phyloP scores from a whole-genome alignment of 2,797 vertebrate genomes.

The Todus mexicanus region DNA sequence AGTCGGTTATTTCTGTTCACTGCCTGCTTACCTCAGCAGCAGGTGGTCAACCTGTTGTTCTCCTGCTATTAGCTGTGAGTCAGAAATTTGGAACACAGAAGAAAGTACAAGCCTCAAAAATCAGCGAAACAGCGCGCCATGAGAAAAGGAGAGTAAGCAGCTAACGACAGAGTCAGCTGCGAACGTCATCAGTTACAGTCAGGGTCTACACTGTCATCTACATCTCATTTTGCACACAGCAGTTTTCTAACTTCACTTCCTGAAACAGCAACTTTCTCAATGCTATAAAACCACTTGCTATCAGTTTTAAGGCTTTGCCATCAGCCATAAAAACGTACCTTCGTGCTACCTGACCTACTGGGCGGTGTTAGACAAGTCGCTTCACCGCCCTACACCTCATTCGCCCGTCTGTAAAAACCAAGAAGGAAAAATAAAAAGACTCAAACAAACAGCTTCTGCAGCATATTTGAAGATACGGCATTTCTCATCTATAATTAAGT shows the following conservation, averaged over 20 bases:
- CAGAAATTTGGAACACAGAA: not conserved
- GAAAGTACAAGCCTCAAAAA: not conserved
- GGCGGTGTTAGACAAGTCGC: not conserved
- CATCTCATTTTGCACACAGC: not conserved
- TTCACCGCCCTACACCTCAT: not conserved
- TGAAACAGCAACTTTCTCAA: not conserved
- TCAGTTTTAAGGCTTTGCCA: not conserved
- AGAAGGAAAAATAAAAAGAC: not conserved
- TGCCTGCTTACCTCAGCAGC: not conserved
- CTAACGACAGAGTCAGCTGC: not conserved
- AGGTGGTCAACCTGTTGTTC: not conserved
- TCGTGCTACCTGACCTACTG: not conserved
- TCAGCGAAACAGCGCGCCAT: not conserved
- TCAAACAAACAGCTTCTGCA: not conserved
- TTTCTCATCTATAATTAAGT: not conserved
- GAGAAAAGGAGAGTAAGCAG: not conserved
- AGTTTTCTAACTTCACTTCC: not conserved
- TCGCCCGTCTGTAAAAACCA: not conserved
- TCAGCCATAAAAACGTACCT: not conserved
- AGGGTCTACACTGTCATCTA: not conserved
- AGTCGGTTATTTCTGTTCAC: not conserved
- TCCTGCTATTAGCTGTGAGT: not conserved
- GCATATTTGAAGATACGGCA: not conserved
- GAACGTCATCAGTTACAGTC: not conserved
- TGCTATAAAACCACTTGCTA: not conserved